Conservation (phyloP, 2,888 invertebrate genomes). For the Meloe dianella region DNA sequence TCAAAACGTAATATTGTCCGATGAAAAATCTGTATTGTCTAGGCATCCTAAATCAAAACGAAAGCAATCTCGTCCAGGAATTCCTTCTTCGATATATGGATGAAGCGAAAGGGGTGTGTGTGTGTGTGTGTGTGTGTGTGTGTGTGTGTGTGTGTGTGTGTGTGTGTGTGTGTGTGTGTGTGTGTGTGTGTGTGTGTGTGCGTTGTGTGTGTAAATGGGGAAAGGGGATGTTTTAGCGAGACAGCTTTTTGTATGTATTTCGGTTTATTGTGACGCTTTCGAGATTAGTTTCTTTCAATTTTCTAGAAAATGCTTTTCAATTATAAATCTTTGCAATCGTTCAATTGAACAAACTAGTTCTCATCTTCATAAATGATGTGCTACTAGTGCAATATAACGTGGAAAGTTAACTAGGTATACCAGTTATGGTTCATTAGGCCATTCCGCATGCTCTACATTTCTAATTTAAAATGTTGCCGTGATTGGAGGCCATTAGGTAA, state of each 20-base stretch:
- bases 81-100: neutral
- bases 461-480: conserved; percentile 28
- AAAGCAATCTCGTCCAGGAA: conserved; percentile 14
- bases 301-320: neutral
- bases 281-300: neutral
- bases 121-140: too few relatives aligned
- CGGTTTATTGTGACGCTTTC: neutral
- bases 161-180: too few relatives aligned
- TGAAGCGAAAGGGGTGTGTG: neutral
- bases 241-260: neutral
- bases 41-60: conserved; percentile 25
- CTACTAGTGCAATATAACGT: conserved; percentile 10
- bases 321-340: neutral
- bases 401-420: conserved; percentile 25
- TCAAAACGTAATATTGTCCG: conserved; percentile 32
- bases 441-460: conserved; percentile 24
- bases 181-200: too few relatives aligned
- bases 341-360: neutral
- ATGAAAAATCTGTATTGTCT: conserved; percentile 35
- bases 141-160: too few relatives aligned
- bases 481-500: conserved; percentile 21
- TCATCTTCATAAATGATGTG: neutral
- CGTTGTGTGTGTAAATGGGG: conserved; percentile 25
- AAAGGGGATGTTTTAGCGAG: conserved; percentile 10
- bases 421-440: conserved; percentile 25